Conservation (phyloP, 2,113 vertebrate genomes). For the Pelvicachromis taeniatus region DNA sequence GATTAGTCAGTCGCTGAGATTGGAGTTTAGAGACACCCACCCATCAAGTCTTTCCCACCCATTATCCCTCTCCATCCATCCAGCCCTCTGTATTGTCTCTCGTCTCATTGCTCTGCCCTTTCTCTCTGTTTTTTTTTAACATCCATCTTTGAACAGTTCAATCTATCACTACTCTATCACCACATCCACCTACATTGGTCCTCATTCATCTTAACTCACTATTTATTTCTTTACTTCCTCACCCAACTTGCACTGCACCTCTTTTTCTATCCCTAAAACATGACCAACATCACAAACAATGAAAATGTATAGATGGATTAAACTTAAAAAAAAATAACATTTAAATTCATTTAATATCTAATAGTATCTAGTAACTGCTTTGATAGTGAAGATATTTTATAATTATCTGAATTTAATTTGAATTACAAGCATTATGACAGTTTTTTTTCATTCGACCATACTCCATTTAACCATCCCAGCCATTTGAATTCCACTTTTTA, state of each 20-base stretch:
- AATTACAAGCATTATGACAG: background rate
- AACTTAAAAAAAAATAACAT: background rate
- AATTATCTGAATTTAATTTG: background rate
- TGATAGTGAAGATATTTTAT: background rate
- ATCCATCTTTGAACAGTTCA: conserved; percentile 15
- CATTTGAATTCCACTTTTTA: background rate
- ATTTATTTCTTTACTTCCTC: background rate
- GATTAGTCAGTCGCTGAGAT: conserved; percentile 30
- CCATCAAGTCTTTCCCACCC: conserved; percentile 1
- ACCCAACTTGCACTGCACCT: background rate
- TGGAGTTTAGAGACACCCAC: conserved; percentile 22
- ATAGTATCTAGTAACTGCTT: background rate
- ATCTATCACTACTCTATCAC: conserved; percentile 33
- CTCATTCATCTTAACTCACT: conserved; percentile 9
- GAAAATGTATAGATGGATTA: background rate
- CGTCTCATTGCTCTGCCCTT: conserved; percentile 16
- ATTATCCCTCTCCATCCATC: background rate
- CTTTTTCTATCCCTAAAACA: background rate
- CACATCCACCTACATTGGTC: background rate
- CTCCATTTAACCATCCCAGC: background rate
- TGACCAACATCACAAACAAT: background rate
- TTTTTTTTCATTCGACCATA: background rate
- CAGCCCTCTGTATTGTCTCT: conserved; percentile 12
- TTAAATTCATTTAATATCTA: background rate
- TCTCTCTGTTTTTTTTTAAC: background rate